phyloP scores from a whole-genome alignment of 2,797 vertebrate species.

The Graptemys geographica region DNA sequence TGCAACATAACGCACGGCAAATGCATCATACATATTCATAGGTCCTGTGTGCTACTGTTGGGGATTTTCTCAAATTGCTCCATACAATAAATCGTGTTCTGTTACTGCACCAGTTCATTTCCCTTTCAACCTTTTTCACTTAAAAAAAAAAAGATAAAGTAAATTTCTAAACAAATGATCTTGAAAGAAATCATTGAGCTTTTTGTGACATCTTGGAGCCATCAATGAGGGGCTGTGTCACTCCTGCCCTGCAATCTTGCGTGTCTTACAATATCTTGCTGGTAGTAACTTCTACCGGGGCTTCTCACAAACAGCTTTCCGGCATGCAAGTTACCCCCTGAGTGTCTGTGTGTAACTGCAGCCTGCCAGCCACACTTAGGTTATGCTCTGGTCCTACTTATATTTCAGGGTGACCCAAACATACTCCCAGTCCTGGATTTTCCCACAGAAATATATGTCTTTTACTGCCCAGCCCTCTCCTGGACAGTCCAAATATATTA shows the following conservation, averaged over 20 bases:
- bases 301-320: not conserved
- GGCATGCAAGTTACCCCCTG: not conserved
- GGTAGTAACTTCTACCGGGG: not conserved
- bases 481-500: not conserved
- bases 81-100: constrained; percentile 40
- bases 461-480: too few species aligned
- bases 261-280: not conserved
- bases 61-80: constrained; percentile 40
- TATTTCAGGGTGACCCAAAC: not conserved
- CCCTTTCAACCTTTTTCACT: not conserved
- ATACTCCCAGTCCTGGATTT: not conserved
- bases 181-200: not conserved
- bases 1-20: constrained; percentile 40
- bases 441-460: too few species aligned
- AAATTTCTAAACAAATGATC: too few species aligned
- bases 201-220: not conserved
- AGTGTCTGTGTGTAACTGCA: too few species aligned
- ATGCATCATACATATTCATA: constrained; percentile 48
- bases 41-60: constrained; percentile 19
- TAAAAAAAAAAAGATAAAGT: too few species aligned
- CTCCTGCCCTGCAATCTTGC: not conserved
- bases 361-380: not conserved
- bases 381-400: not conserved
- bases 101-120: constrained; percentile 13
- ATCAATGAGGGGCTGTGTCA: not conserved